phyloP scores from a whole-genome alignment of 2,113 vertebrate species.

The Macaca mulatta region DNA sequence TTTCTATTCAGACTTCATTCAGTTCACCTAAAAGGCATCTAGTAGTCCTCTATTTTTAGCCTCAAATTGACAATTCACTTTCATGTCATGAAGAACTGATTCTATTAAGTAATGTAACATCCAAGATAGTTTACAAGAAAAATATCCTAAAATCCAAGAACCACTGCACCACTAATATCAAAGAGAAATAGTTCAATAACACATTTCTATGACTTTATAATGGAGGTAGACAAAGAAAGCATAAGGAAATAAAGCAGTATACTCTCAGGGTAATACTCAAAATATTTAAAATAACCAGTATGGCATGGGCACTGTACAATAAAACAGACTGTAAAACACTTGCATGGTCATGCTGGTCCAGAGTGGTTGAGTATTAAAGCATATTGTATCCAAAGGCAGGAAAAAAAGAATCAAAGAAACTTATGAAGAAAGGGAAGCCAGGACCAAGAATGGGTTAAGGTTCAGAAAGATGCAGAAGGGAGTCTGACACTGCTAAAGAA shows the following conservation, averaged over 20 bases:
- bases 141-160: conserved; percentile 36
- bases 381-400: not conserved
- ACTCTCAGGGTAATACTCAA: conserved; percentile 17
- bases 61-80: conserved; percentile 30
- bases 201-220: conserved; percentile 32
- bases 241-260: not conserved
- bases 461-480: not conserved
- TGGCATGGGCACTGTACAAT: not conserved
- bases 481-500: not conserved
- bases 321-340: not conserved
- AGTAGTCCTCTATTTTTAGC: conserved; percentile 18
- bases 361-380: not conserved
- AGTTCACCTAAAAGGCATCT: conserved; percentile 37
- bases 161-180: not conserved
- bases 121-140: conserved; percentile 35
- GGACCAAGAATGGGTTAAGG: not conserved
- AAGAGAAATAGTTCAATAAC: not conserved
- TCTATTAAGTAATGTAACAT: not conserved
- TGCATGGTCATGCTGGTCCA: not conserved
- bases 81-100: not conserved
- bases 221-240: not conserved
- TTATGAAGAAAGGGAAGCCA: not conserved
- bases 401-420: not conserved
- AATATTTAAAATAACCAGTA: not conserved
- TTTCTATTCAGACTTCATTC: not conserved